A percentile compares a stretch with the other conserved stretches of the same genome.
phyloP scores from a whole-genome alignment of 2,888 invertebrate species.

The Eristalis pertinax region DNA sequence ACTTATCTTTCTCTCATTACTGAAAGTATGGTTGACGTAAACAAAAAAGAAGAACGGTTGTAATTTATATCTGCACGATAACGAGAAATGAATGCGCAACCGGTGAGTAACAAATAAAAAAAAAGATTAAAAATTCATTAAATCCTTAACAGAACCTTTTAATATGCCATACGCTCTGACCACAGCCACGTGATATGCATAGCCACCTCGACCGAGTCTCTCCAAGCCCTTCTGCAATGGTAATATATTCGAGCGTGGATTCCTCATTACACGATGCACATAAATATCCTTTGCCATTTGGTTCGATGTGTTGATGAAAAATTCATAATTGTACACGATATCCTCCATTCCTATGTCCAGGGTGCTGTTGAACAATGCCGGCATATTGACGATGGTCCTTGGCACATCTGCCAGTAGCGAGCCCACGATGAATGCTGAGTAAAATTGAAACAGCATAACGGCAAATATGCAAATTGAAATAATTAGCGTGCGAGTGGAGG shows the following conservation, averaged over 20 bases:
- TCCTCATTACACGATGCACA: conserved; percentile 75
- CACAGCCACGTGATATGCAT: conserved; percentile 77
- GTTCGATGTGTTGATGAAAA: conserved; percentile 75
- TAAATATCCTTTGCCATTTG: conserved; percentile 75
- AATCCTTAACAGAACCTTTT: conserved; percentile 70
- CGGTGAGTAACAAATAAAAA: not conserved
- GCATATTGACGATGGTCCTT: conserved; percentile 76
- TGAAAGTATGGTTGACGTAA: not conserved
- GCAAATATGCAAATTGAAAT: conserved; percentile 76
- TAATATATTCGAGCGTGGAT: conserved; percentile 74
- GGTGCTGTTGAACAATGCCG: conserved; percentile 76
- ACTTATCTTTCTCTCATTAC: not conserved
- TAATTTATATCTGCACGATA: not conserved
- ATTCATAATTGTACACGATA: conserved; percentile 76
- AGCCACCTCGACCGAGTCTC: conserved; percentile 76
- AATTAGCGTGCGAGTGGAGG: conserved; percentile 77
- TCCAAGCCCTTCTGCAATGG: conserved; percentile 75
- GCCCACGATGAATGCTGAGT: conserved; percentile 79
- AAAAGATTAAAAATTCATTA: conserved; percentile 61
- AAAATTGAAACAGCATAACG: conserved; percentile 79
- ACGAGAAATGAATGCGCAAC: conserved; percentile 1
- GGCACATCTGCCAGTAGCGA: conserved; percentile 77
- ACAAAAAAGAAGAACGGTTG: not conserved
- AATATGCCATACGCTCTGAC: conserved; percentile 77
- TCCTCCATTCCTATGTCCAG: conserved; percentile 79